Percentiles rank a stretch among this genome's conserved stretches.
Evolutionary conservation across 2,888 invertebrate species (phyloP).

Genomic region (Priapulus caudatus): DNA sequence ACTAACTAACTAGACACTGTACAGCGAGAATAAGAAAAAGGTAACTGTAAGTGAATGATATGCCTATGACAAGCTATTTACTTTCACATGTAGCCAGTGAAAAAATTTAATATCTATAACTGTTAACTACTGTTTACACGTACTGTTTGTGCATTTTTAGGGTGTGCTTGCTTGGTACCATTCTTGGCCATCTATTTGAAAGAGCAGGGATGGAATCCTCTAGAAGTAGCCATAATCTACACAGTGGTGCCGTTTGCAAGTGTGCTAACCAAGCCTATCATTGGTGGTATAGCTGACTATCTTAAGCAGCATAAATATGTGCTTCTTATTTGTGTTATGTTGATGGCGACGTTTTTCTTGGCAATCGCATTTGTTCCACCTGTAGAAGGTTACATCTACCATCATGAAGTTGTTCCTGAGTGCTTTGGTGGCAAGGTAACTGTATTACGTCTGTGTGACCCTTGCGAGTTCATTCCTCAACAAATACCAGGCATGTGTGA

Average conservation of each 20-base stretch:
- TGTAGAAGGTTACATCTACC: neutral
- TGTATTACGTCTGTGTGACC: neutral
- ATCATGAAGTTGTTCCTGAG: neutral
- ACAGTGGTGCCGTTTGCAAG: neutral
- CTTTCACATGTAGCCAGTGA: too few species aligned
- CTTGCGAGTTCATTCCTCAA: too few species aligned
- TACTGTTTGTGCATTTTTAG: constrained; percentile 9
- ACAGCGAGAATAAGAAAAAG: too few species aligned
- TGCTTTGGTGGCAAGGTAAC: neutral
- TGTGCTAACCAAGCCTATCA: neutral
- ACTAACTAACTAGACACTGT: too few species aligned
- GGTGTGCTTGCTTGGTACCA: constrained; percentile 7
- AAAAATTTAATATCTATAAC: too few species aligned
- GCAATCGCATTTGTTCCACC: neutral
- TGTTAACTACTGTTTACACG: too few species aligned
- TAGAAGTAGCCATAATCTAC: neutral
- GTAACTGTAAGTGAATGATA: too few species aligned
- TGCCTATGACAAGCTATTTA: too few species aligned
- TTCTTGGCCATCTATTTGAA: constrained; percentile 2
- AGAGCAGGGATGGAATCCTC: constrained; percentile 4
- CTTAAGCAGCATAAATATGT: neutral
- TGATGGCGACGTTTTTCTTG: constrained; percentile 1
- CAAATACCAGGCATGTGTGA: neutral
- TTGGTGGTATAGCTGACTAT: neutral
- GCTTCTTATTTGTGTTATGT: neutral